Evolutionary conservation across 1,140 invertebrate species (phyloP).

Genomic region (Holotrichia oblita): DNA sequence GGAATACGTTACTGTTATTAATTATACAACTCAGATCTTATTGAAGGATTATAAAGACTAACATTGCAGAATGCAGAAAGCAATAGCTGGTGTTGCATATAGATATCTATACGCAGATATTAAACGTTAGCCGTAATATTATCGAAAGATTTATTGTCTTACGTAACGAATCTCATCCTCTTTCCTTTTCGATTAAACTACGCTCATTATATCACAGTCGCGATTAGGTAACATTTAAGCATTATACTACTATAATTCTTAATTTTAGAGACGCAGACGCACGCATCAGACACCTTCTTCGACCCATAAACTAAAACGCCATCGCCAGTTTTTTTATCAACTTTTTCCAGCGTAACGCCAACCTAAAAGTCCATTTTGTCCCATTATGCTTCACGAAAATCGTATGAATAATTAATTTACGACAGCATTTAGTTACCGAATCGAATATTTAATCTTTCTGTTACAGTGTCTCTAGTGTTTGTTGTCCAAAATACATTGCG

Average conservation of each 20-base stretch:
- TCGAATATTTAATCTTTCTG: neutral
- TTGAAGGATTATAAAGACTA: no score
- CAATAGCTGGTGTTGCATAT: no score
- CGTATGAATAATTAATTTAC: conserved; percentile 3
- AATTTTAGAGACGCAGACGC: neutral
- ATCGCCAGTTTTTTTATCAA: neutral
- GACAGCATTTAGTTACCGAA: neutral
- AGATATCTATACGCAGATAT: no score
- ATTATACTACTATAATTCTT: neutral
- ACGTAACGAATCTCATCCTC: neutral
- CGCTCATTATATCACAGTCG: neutral
- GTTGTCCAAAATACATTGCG: neutral
- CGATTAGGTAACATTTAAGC: neutral
- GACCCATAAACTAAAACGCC: conserved; percentile 9
- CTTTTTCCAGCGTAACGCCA: neutral
- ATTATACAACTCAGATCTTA: no score
- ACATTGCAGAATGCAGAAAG: no score
- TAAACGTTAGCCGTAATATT: neutral
- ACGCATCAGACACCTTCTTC: neutral
- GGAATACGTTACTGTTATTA: no score
- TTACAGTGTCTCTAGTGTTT: neutral
- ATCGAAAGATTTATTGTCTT: neutral
- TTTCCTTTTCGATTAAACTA: neutral
- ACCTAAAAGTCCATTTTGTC: neutral
- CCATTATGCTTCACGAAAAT: neutral